phyloP scores from a whole-genome alignment of 2,113 vertebrate species.

The Laticauda colubrina region DNA sequence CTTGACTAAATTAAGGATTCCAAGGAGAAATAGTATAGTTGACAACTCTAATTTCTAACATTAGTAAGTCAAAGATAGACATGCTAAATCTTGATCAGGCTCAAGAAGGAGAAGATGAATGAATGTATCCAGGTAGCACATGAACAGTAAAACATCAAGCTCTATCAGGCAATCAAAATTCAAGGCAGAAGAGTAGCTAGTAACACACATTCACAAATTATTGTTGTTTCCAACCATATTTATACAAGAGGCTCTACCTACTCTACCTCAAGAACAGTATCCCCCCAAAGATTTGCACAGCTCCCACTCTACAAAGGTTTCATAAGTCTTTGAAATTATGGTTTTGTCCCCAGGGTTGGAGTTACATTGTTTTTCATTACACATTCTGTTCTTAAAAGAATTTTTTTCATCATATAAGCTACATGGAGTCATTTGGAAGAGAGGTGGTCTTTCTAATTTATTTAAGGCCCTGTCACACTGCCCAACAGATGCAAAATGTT shows the following conservation, averaged over 20 bases:
- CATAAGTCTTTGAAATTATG: neutral
- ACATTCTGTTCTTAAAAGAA: neutral
- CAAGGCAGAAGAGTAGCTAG: neutral
- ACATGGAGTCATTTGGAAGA: neutral
- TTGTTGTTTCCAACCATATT: neutral
- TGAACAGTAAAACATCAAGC: neutral
- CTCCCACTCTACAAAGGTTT: neutral
- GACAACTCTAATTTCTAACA: neutral
- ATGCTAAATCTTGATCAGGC: neutral
- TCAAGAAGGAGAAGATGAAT: neutral
- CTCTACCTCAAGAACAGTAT: neutral
- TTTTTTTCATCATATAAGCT: neutral
- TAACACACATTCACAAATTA: neutral
- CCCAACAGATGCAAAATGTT: no score
- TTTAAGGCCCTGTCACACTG: no score
- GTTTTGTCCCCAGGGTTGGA: neutral
- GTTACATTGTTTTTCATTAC: neutral
- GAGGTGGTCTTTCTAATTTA: neutral
- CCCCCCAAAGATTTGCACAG: neutral
- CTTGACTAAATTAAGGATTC: neutral
- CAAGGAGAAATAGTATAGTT: neutral
- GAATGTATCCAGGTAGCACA: neutral
- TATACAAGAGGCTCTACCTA: neutral
- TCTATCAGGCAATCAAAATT: neutral
- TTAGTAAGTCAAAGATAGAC: neutral